Base-by-base conservation (phyloP, 2,113 vertebrate genomes). In the Pholis gunnellus region DNA sequence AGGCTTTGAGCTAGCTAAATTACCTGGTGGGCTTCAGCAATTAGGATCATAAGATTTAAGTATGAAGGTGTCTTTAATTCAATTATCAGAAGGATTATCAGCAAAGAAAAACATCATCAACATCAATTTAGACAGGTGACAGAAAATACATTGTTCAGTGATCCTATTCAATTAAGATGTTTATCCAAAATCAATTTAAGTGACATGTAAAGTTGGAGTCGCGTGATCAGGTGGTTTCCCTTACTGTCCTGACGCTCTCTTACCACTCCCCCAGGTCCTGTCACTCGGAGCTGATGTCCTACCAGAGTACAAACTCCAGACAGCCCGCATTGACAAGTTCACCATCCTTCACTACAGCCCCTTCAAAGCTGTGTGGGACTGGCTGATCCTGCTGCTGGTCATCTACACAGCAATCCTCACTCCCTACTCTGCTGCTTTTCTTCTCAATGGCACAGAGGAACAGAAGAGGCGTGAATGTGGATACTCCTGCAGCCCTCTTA, bases 281-380 rank as follows among this genome's bases (percentile, higher is more conserved):
- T 99, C 98, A 17, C 95, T 99, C 60, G 98, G 98, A 78, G 98
- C 98, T 27, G 98, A 99, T 44, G 98, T 99, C 85, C 93, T 99
- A 57, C 98, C 98, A 3, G 98, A 99, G 92, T 99, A 99, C 83
- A 99, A 99, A 94, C 96, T 99, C n/a, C 98, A 99, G 94, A 97
- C 97, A 0, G 93, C 97, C 14, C 97, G 98, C 84, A 99, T 99
- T 82, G 97, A 99, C 94, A 99, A 97, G 94, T 99, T 98, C 94
- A 99, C 98, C 75, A 99, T 99, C 88, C 95, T 99, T 88, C 98
- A 99, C 96, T 99, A 99, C 83, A 99, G 98, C 83, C 98, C 98
- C 22, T 99, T 99, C 92, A 99, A 99, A 88, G 98, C 98, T 0
- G 97, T 99, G 78, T 99, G 98, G 98, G 98, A 99, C 91, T 99